phyloP scores from a whole-genome alignment of 2,888 invertebrate genomes.

The Lasioglossum morio region DNA sequence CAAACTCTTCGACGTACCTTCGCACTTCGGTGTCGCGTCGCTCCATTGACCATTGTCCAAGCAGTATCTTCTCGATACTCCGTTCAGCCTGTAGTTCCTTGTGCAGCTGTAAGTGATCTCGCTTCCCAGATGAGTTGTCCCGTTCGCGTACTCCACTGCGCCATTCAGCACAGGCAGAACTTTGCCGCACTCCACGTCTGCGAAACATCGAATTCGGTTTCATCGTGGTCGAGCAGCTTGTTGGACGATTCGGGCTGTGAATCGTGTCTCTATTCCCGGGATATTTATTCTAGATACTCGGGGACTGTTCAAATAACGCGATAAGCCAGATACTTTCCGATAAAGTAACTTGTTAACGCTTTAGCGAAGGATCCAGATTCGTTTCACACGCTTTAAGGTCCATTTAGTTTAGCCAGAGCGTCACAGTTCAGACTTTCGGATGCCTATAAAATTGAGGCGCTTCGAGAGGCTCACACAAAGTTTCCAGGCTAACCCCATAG shows the following conservation, averaged over 20 bases:
- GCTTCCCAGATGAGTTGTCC: conserved; percentile 92
- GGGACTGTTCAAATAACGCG: background rate
- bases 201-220: background rate
- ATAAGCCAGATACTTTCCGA: background rate
- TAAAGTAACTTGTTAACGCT: too few species aligned
- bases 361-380: too few species aligned
- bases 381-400: too few species aligned
- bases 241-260: background rate
- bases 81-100: conserved; percentile 92
- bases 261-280: too few species aligned
- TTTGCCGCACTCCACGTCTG: conserved; percentile 95
- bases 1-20: conserved; percentile 86
- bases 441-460: too few species aligned
- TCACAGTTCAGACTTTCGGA: too few species aligned
- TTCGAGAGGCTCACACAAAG: too few species aligned
- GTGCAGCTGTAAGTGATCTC: conserved; percentile 92
- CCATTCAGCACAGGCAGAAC: conserved; percentile 93
- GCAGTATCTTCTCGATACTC: conserved; percentile 90
- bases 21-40: conserved; percentile 93
- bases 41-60: conserved; percentile 93
- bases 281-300: background rate
- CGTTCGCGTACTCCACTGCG: conserved; percentile 90
- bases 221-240: background rate
- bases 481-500: too few species aligned
- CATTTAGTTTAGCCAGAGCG: too few species aligned